Evolutionary conservation across 2,888 invertebrate genomes (phyloP).

Genomic region (Sphecodes monilicornis): DNA sequence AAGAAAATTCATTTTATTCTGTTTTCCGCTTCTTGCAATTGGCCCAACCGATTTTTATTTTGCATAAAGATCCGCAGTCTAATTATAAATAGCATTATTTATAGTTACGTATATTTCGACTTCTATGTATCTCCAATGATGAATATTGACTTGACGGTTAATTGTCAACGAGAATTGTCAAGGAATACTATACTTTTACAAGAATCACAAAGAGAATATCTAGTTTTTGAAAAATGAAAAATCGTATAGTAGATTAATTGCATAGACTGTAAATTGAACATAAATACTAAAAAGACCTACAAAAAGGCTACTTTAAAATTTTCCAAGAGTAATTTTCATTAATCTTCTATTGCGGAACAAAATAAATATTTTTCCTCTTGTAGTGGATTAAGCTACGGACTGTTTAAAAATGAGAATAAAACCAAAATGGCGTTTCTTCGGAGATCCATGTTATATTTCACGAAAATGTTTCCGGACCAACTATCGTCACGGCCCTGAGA

Average conservation of each 20-base stretch:
- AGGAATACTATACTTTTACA: too few species aligned
- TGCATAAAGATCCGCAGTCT: too few species aligned
- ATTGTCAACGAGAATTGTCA: too few species aligned
- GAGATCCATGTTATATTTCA: background rate
- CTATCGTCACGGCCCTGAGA: slow-evolving; percentile 48
- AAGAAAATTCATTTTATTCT: too few species aligned
- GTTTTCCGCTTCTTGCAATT: too few species aligned
- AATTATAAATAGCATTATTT: too few species aligned
- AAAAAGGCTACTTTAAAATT: background rate
- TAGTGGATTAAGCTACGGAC: background rate
- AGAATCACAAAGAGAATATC: too few species aligned
- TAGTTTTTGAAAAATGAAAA: background rate
- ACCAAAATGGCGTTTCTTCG: background rate
- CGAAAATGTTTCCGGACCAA: slow-evolving; percentile 3
- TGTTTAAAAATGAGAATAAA: background rate
- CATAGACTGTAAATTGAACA: background rate
- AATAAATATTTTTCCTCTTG: background rate
- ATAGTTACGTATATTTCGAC: too few species aligned
- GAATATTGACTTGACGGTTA: too few species aligned
- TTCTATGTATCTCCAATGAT: too few species aligned
- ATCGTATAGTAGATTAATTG: background rate
- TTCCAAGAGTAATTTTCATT: background rate
- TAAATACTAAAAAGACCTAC: background rate
- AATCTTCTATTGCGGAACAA: background rate
- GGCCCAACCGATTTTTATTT: too few species aligned